Evolutionary conservation across 2,797 vertebrate species (phyloP).

Genomic region (Podarcis siculus): DNA sequence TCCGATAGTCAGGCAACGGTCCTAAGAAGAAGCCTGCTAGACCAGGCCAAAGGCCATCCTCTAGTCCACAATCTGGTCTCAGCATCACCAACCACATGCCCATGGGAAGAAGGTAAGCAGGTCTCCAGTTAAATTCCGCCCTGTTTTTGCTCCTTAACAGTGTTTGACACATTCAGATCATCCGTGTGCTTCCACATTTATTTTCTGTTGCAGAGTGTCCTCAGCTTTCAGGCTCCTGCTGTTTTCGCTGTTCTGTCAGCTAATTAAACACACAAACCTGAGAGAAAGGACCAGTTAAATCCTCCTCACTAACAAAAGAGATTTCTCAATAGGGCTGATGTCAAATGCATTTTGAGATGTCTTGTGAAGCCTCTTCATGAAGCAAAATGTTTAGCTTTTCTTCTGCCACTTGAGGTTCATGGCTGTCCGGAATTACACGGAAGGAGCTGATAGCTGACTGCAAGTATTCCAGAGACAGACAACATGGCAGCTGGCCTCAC

Average conservation of each 20-base stretch:
- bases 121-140: conserved; percentile 1
- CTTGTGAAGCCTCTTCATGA: conserved; percentile 37
- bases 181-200: background rate
- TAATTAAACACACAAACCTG: conserved; percentile 66
- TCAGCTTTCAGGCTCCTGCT: conserved; percentile 29
- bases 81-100: no score
- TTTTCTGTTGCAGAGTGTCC: conserved; percentile 42
- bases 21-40: no score
- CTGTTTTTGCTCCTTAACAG: conserved; percentile 31
- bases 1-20: background rate
- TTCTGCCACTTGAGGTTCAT: conserved; percentile 26
- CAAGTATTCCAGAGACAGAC: conserved; percentile 12
- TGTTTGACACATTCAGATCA: conserved; percentile 34
- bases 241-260: conserved; percentile 45
- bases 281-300: conserved; percentile 50
- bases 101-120: conserved; percentile 19
- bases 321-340: conserved; percentile 45
- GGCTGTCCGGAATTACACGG: conserved; percentile 30
- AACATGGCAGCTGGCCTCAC: conserved; percentile 26
- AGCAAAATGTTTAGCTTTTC: conserved; percentile 20
- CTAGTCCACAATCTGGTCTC: no score
- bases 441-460: conserved; percentile 19
- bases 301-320: conserved; percentile 27
- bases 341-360: conserved; percentile 37
- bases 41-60: no score